phyloP scores from a whole-genome alignment of 2,113 vertebrate species.

The Neogale vison region DNA sequence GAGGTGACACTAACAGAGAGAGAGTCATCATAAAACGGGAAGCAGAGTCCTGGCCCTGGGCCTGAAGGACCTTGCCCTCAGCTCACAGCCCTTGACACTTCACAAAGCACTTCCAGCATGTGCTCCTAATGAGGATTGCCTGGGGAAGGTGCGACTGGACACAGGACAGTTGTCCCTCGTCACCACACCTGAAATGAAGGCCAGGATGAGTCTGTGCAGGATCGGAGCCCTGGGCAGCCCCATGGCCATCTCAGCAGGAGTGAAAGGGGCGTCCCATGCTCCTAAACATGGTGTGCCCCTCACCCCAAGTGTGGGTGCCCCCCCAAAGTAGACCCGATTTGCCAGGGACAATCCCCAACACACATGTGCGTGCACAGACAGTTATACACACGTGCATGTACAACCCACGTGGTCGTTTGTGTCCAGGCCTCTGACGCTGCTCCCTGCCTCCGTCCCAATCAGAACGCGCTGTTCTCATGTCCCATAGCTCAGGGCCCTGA shows the following conservation, averaged over 20 bases:
- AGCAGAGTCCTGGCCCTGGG: not conserved
- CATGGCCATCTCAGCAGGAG: rapidly evolving
- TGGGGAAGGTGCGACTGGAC: not conserved
- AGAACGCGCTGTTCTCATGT: not conserved
- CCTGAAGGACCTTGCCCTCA: not conserved
- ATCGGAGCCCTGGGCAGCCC: not conserved
- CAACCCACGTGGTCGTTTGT: not conserved
- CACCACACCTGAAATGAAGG: not conserved
- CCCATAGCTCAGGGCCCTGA: not conserved
- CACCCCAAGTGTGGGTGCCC: not conserved
- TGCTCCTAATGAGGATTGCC: not conserved
- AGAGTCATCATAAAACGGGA: too few relatives aligned
- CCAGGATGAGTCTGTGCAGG: not conserved
- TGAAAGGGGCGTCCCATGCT: not conserved
- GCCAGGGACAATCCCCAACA: not conserved
- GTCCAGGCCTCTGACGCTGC: not conserved
- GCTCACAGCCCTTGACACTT: not conserved
- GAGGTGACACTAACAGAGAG: not conserved
- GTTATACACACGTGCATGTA: too few relatives aligned
- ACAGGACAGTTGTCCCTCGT: not conserved
- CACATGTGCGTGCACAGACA: not conserved
- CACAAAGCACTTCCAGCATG: not conserved
- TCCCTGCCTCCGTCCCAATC: not conserved
- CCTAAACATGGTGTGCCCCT: not conserved
- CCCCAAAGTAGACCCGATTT: too few relatives aligned